Evolutionary conservation across 2,113 vertebrate genomes (phyloP).

Genomic region (Phyllopteryx taeniolatus): DNA sequence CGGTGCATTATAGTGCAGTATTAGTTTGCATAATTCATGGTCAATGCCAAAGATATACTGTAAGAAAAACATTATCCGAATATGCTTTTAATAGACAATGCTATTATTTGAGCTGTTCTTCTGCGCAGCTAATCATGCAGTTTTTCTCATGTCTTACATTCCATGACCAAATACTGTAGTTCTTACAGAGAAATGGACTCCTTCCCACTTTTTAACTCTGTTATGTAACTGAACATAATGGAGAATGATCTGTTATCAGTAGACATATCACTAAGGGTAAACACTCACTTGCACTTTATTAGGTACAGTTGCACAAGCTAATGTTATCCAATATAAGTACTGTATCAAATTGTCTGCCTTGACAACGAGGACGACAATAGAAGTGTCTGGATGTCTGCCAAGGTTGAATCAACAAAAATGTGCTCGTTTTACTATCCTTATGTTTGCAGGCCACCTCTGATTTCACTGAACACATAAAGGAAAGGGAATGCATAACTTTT

Average conservation of each 20-base stretch:
- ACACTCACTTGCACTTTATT: not conserved
- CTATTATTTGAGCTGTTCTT: not conserved
- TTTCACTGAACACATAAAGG: not conserved
- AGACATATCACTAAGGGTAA: not conserved
- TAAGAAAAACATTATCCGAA: too few species aligned
- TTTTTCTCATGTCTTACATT: constrained; percentile 36
- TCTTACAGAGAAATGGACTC: constrained; percentile 15
- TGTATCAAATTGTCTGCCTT: not conserved
- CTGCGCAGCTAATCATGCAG: constrained; percentile 1
- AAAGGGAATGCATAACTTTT: not conserved
- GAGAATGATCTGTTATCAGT: not conserved
- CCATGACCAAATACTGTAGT: constrained; percentile 6
- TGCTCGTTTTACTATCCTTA: not conserved
- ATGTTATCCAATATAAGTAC: not conserved
- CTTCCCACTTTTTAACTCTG: not conserved
- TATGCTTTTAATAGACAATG: not conserved
- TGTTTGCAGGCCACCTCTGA: not conserved
- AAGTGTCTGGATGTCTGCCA: not conserved
- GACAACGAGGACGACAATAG: not conserved
- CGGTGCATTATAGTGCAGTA: not conserved
- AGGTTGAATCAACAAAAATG: not conserved
- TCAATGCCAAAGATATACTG: too few species aligned
- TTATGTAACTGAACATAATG: constrained; percentile 12
- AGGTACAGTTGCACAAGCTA: not conserved
- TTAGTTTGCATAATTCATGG: too few species aligned